A percentile compares a stretch with the other conserved stretches of the same genome.
Conservation (phyloP, 2,888 invertebrate species). For the Eupithecia exiguata region DNA sequence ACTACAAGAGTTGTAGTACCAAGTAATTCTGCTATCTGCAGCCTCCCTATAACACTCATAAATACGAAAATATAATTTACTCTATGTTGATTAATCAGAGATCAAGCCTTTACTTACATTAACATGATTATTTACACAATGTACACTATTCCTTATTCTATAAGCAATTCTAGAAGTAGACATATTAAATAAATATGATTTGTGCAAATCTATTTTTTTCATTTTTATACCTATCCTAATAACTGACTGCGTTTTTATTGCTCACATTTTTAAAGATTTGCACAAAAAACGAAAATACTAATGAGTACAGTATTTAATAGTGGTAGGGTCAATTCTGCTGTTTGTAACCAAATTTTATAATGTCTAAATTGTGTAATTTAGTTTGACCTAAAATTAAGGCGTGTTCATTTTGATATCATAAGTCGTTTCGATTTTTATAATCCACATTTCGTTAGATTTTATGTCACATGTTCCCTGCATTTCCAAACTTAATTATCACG, state of each 20-base stretch:
- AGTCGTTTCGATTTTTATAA: not conserved
- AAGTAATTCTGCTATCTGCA: constrained; percentile 12
- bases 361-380: not conserved
- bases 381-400: too few species aligned
- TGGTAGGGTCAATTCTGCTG: too few species aligned
- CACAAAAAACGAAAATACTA: constrained; percentile 18
- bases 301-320: too few species aligned
- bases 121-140: constrained; percentile 43
- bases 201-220: constrained; percentile 21
- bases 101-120: constrained; percentile 70
- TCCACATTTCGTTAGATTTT: not conserved
- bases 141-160: constrained; percentile 44
- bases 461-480: not conserved
- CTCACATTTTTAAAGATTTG: constrained; percentile 29
- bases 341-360: too few species aligned
- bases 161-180: constrained; percentile 61
- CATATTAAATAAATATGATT: constrained; percentile 42
- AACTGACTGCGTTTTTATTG: constrained; percentile 47
- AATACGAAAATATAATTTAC: constrained; percentile 80
- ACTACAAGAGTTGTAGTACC: constrained; percentile 11
- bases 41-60: constrained; percentile 45
- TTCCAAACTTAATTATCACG: not conserved
- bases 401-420: not conserved
- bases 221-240: constrained; percentile 9
- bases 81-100: constrained; percentile 72